Base-by-base conservation (phyloP, 2,888 invertebrate genomes). In the Lasioglossum vierecki region DNA sequence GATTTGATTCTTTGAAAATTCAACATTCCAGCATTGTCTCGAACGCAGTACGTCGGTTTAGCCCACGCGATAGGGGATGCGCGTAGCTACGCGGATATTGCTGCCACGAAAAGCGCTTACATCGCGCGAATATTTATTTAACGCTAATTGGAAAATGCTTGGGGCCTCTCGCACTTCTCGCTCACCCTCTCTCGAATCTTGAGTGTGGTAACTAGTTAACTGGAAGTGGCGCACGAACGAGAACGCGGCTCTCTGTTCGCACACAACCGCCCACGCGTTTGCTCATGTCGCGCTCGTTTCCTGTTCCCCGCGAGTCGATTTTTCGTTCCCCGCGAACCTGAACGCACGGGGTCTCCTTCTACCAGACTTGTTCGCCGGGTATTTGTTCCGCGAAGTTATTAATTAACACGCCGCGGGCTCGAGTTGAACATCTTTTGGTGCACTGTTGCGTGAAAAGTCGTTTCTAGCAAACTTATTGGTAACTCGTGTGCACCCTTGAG, bases 81-180 rank as follows among this genome's bases (percentile, higher is more conserved):
- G 82, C 75, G 63, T 63, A 57, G 77, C 78, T 79, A 82, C 85
- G 85, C 86, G 88, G 91, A 92, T 93, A 93, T 93, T 92, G 88
- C 86, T 83, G 83, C 79, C 82, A 70, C 80, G 85, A 80, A 89
- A 86, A 78, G 83, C 87, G 84, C 78, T 88, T 74, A 83, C 83
- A 83, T 89, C 87, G 89, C 90, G 88, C 91, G 89, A 90, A 92
- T 93, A 92, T 93, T 94, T 94, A 93, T 94, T 93, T 92, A 93
- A 93, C 91, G 92, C 91, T 94, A 94, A 94, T 94, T 94, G 93
- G 92, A 93, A 93, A 93, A 92, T 92, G 91, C 93, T 91, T 93
- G 90, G 87, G 85, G 88, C 88, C 88, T 66, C 81, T 72, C 73
- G 84, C 86, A 44, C 82, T 82, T 63, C 75, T 46, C 77, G 46